A percentile compares a stretch with the other conserved stretches of the same genome.
Evolutionary conservation across 2,797 vertebrate species (phyloP).

Genomic region (Myotis planiceps): DNA sequence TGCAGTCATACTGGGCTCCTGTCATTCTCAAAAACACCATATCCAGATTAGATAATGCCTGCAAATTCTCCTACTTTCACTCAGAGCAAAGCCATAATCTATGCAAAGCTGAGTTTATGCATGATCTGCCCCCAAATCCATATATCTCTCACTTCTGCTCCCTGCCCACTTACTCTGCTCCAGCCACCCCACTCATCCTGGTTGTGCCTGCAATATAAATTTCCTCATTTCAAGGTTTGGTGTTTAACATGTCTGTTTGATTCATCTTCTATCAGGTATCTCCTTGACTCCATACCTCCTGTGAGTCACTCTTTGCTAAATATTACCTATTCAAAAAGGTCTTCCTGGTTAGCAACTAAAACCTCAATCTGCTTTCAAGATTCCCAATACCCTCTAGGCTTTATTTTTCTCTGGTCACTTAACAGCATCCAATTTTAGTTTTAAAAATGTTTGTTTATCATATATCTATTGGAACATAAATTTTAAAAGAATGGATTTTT

Average conservation of each 20-base stretch:
- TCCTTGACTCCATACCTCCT: neutral
- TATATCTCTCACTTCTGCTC: rapidly evolving
- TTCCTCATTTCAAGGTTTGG: neutral
- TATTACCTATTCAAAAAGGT: neutral
- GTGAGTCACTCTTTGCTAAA: neutral
- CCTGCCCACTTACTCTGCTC: rapidly evolving
- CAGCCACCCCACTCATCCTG: rapidly evolving
- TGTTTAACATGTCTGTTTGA: neutral
- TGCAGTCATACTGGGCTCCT: too few relatives aligned
- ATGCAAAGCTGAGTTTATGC: neutral
- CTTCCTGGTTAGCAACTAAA: neutral
- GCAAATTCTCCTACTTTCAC: neutral
- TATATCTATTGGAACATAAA: neutral
- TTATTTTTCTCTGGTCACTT: neutral
- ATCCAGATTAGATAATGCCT: neutral
- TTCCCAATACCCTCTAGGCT: neutral
- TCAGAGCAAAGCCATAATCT: neutral
- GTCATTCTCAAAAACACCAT: rapidly evolving
- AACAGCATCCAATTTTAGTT: neutral
- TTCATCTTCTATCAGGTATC: neutral
- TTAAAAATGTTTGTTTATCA: neutral
- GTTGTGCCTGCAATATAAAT: neutral
- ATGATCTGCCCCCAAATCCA: rapidly evolving
- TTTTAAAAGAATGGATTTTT: neutral
- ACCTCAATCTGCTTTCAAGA: neutral